Conservation (phyloP, 1,140 invertebrate genomes). For the Zaprionus vittiger region DNA sequence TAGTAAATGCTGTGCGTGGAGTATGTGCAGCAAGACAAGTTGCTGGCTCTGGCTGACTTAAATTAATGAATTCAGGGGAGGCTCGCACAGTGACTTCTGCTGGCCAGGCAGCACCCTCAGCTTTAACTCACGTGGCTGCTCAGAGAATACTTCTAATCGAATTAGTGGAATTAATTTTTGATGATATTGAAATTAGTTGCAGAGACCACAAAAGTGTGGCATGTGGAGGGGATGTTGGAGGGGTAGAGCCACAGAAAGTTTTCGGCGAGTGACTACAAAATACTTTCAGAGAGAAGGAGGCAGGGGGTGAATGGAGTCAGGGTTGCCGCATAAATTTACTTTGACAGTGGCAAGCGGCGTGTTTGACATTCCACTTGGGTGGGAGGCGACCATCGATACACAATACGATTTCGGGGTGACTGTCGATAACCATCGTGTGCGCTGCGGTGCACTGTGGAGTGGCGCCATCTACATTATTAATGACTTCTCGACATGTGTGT, state of each 20-base stretch:
- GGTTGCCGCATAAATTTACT: conserved; percentile 75
- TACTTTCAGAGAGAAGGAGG: conserved; percentile 51
- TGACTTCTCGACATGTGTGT: conserved; percentile 80
- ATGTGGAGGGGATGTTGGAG: too few species aligned
- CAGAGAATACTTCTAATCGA: conserved; percentile 71
- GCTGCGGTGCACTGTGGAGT: conserved; percentile 37
- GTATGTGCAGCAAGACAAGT: conserved; percentile 22
- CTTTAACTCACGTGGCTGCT: conserved; percentile 42
- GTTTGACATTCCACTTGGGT: conserved; percentile 62
- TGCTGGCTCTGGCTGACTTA: conserved; percentile 29
- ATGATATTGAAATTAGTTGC: conserved; percentile 84
- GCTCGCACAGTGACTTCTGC: conserved; percentile 21
- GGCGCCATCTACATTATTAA: conserved; percentile 77
- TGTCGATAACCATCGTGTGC: conserved; percentile 61
- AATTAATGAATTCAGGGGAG: conserved; percentile 67
- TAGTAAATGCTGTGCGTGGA: conserved; percentile 2
- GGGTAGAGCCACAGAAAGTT: conserved; percentile 7
- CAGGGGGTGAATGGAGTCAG: background rate
- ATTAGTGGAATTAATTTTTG: conserved; percentile 84
- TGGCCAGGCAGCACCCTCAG: conserved; percentile 29
- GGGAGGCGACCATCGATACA: background rate
- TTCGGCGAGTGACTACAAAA: conserved; percentile 65
- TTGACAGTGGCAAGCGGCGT: conserved; percentile 74
- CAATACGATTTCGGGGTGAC: conserved; percentile 23
- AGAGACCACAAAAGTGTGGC: conserved; percentile 52